Conservation (phyloP, 2,113 vertebrate species). For the Misgurnus mizolepis region DNA sequence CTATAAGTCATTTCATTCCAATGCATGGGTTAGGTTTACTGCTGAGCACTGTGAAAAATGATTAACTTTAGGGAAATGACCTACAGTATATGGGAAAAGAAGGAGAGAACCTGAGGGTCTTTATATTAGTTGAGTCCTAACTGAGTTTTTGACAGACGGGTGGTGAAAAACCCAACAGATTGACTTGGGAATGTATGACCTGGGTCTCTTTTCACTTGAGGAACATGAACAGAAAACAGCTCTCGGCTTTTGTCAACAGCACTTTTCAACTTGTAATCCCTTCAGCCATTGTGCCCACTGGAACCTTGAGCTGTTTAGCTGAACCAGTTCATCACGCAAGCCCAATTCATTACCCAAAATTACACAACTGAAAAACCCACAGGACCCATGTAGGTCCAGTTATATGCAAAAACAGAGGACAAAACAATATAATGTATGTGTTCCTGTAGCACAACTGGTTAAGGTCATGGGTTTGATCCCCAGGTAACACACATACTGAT, state of each 20-base stretch:
- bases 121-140: background rate
- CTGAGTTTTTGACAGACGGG: conserved; percentile 34
- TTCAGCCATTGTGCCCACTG: conserved; percentile 44
- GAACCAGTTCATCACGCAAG: conserved; percentile 43
- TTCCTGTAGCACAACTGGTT: too few relatives aligned
- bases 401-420: too few relatives aligned
- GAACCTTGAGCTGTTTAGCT: conserved; percentile 5
- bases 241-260: conserved; percentile 31
- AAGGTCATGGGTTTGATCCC: too few relatives aligned
- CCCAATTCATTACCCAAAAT: conserved; percentile 34
- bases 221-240: conserved; percentile 40
- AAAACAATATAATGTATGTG: too few relatives aligned
- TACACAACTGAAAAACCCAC: conserved; percentile 23
- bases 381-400: too few relatives aligned
- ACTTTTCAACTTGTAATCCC: conserved; percentile 44
- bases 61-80: conserved; percentile 5
- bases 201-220: conserved; percentile 26
- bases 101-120: background rate
- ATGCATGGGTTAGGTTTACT: background rate
- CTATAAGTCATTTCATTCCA: conserved; percentile 1
- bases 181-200: conserved; percentile 23
- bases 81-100: background rate
- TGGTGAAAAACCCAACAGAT: conserved; percentile 14
- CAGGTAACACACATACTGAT: too few relatives aligned
- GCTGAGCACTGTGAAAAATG: conserved; percentile 11